Base-by-base conservation (phyloP, 2,113 vertebrate genomes). In the Fulmarus glacialis region DNA sequence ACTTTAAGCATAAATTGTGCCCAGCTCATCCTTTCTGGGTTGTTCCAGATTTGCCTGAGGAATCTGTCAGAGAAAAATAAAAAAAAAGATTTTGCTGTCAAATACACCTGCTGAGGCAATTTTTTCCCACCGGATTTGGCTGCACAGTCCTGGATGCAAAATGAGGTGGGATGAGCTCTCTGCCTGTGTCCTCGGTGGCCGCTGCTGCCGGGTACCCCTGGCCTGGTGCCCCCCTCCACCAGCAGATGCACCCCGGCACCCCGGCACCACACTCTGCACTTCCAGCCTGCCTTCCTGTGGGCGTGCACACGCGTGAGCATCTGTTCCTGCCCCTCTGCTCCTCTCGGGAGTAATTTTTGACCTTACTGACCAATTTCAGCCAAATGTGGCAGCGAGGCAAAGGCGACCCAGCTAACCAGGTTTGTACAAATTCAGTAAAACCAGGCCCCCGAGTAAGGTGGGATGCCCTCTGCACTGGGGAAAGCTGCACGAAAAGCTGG, bases 231-330 rank as follows among this genome's bases (percentile, higher is more conserved):
- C 22, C 32, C 27, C 42, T 42, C 19, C 42, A 16, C 27, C 0
- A 0, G 23, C n/a, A 62, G 27, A 62, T 79, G 43, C 40, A 89
- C 52, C 62, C 40, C 11, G 3, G 24, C 42, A 79, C 19, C 36
- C 23, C 1, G 1, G 13, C 47, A 34, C 26, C 2, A 0, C 12
- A 19, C 12, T 43, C n/a, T n/a, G 38, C 4, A 2, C 48, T 64
- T 75, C 43, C 58, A 82, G 20, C 24, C n/a, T 18, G 40, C 56
- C 71, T 63, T 58, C 11, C n/a, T 63, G 19, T 3, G 5, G 43
- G 11, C 0, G 0, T 17, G 53, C 27, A 75, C 40, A 32, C 0
- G 0, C 0, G 3, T 14, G 9, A n/a, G 27, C 40, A 36, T 32
- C 58, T 32, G 15, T 82, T 68, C 12, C 59, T 66, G 34, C 63